Evolutionary conservation across 2,888 invertebrate genomes (phyloP).

Genomic region (Rhogogaster chlorosoma): DNA sequence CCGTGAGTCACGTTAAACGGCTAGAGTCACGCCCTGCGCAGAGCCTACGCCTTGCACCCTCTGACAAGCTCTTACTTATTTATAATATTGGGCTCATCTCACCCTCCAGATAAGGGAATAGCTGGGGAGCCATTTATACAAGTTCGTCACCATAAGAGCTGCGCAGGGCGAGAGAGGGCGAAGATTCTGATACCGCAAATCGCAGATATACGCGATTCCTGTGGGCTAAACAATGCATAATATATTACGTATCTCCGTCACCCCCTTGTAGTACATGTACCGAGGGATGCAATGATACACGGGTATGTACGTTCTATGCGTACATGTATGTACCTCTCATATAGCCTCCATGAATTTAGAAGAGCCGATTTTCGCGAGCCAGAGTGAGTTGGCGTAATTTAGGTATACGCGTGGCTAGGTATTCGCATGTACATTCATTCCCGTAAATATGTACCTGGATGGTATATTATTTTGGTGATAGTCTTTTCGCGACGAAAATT

Average conservation of each 20-base stretch:
- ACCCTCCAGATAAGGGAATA: constrained; percentile 32
- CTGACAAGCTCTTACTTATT: constrained; percentile 40
- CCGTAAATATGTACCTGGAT: not conserved
- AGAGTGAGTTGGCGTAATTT: constrained; percentile 8
- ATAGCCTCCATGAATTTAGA: constrained; percentile 42
- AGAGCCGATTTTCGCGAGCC: constrained; percentile 38
- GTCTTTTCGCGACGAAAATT: not conserved
- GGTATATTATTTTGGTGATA: not conserved
- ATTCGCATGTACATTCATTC: not conserved
- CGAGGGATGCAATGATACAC: not conserved
- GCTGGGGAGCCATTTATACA: constrained; percentile 25
- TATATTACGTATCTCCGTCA: constrained; percentile 27
- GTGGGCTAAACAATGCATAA: constrained; percentile 44
- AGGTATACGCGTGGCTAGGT: not conserved
- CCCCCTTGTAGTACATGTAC: constrained; percentile 28
- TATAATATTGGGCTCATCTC: constrained; percentile 42
- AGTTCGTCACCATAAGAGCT: constrained; percentile 28
- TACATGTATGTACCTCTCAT: constrained; percentile 39
- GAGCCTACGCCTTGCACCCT: constrained; percentile 7
- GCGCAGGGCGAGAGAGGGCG: not conserved
- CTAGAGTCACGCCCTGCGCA: constrained; percentile 38
- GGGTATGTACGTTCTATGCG: constrained; percentile 3
- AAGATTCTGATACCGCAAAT: constrained; percentile 40
- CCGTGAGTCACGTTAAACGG: constrained; percentile 43
- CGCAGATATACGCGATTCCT: constrained; percentile 47